phyloP scores from a whole-genome alignment of 2,797 vertebrate genomes.

The Sciurus carolinensis region DNA sequence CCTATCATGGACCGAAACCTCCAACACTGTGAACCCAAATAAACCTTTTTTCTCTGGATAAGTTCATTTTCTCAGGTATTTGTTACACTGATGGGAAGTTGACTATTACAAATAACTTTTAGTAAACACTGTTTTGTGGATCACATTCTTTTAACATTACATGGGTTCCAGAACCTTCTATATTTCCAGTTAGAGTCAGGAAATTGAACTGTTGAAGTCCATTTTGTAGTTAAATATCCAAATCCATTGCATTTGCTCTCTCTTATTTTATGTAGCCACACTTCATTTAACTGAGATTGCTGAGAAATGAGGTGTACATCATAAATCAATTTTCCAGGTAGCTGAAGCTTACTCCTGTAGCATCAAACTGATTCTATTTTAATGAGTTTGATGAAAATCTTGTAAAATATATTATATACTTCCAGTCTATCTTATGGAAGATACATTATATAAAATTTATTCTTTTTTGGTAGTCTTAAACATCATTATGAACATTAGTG shows the following conservation, averaged over 20 bases:
- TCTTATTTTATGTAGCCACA: neutral
- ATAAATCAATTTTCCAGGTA: conserved; percentile 61
- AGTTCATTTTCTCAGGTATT: neutral
- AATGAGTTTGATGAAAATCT: conserved; percentile 30
- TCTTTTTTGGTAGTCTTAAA: neutral
- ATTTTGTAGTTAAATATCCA: conserved; percentile 55
- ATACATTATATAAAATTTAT: neutral
- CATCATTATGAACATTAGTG: neutral
- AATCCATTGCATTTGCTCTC: neutral
- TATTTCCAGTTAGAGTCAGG: neutral
- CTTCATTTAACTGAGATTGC: neutral
- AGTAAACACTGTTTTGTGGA: neutral
- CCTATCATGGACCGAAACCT: neutral
- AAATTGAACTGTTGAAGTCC: neutral
- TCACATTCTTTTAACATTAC: conserved; percentile 40
- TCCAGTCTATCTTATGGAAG: conserved; percentile 2
- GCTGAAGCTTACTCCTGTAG: neutral
- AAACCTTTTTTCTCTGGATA: neutral
- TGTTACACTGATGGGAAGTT: neutral
- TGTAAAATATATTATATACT: conserved; percentile 31
- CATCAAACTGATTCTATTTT: conserved; percentile 34
- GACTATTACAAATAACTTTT: neutral
- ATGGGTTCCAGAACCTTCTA: neutral
- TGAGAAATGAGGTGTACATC: neutral
- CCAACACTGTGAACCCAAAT: too few relatives aligned